These are phyloP conservation scores for Characodon lateralis DNA, from an alignment of 2,797 vertebrate species.

Conservation along the genomic window DNA sequence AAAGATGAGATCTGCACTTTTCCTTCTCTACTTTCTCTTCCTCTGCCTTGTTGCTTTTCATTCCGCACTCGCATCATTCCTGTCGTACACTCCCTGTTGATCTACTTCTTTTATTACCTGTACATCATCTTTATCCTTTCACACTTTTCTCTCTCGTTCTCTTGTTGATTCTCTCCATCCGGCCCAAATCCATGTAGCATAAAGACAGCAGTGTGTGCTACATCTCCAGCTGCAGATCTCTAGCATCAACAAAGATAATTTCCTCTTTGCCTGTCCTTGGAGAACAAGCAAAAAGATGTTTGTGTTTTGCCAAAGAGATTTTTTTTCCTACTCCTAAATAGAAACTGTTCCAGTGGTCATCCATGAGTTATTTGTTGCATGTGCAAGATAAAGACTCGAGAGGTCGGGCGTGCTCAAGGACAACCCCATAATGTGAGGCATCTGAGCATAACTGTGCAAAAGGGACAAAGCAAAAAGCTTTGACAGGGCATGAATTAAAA, in stretches of 20 bases:
- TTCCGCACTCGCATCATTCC: slow-evolving; percentile 10
- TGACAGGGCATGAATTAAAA: background rate
- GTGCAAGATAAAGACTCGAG: slow-evolving; percentile 39
- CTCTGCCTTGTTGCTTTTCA: slow-evolving; percentile 10
- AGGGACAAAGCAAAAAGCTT: background rate
- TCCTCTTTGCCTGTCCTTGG: slow-evolving; percentile 48
- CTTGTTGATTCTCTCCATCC: slow-evolving; percentile 32
- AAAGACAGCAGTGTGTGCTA: slow-evolving; percentile 39
- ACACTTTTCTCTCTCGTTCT: slow-evolving; percentile 6
- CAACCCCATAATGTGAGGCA: background rate
- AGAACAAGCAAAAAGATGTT: slow-evolving; percentile 38
- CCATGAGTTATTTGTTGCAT: slow-evolving; percentile 41
- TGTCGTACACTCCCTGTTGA: slow-evolving; percentile 10
- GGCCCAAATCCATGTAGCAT: slow-evolving; percentile 17
- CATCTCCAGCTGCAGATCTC: slow-evolving; percentile 27
- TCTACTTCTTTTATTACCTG: slow-evolving; percentile 41
- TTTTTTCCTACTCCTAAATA: slow-evolving; percentile 5
- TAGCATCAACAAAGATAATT: slow-evolving; percentile 38
- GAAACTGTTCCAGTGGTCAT: slow-evolving; percentile 25
- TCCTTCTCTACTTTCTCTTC: slow-evolving; percentile 9
- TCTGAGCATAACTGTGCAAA: slow-evolving; percentile 6
- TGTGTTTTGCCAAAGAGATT: slow-evolving; percentile 31
- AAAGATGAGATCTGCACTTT: background rate
- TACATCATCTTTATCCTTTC: slow-evolving; percentile 44
- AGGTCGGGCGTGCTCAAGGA: slow-evolving; percentile 60